Base-by-base conservation (phyloP, 2,888 invertebrate species). In the Dasypolia templi region DNA sequence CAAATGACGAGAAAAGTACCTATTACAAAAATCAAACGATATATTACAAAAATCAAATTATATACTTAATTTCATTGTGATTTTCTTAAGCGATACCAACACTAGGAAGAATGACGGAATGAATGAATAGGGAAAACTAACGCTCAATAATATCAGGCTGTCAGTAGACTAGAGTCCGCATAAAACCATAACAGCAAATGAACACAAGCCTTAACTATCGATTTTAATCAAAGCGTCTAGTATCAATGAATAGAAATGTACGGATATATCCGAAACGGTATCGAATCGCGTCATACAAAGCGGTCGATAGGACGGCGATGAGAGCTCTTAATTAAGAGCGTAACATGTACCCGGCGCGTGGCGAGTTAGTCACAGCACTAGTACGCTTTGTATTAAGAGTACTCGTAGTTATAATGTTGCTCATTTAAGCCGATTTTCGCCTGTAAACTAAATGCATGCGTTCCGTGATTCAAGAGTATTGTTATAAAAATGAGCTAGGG, bases 261-360 rank as follows among this genome's bases (percentile, higher is more conserved):
- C 51, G 32, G 42, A 55, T 72, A 63, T 26, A 74, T 74, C 73
- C 63, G 71, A 80, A 71, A 75, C 79, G 61, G 82, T 83, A 87
- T 79, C 82, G 76, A 86, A 87, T 81, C 79, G 77, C 69, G 75
- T 44, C 69, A 53, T 77, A 74, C 76, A 86, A 79, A 82, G 77
- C 73, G 84, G 77, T 87, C 85, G 88, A 82, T 73, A 85, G 81
- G 77, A 77, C 81, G 82, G 70, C 70, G 35, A 35, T 9, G 86
- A 90, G 89, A 86, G 89, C 89, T 87, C 92, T 94, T 94, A 92
- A 94, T 94, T 93, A 94, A 85, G 75, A 82, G 78, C 77, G 86
- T 76, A 87, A 84, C 91, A 89, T 90, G 89, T 87, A 82, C 79
- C 79, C 83, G 91, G 74, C 94, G 85, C 94, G 95, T 94, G 94